These are phyloP conservation scores for Vombatus ursinus DNA, from an alignment of 2,113 vertebrate species.

Conservation along the genomic window DNA sequence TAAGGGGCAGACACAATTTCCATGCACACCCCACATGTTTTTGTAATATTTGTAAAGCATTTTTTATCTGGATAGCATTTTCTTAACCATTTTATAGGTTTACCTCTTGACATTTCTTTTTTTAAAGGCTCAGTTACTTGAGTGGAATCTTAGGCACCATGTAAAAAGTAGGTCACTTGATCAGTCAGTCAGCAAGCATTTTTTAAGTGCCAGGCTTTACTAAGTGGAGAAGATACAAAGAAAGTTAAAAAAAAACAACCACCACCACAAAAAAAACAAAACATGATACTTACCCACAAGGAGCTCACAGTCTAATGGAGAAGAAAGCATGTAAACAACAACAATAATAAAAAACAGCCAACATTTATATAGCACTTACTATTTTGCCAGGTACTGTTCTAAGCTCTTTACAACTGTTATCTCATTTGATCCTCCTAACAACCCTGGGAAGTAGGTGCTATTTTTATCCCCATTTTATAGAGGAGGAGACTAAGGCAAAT, in stretches of 20 bases:
- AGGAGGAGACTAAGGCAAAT: background rate
- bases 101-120: background rate
- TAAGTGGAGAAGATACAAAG: background rate
- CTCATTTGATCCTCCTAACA: background rate
- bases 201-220: background rate
- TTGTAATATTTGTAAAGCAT: background rate
- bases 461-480: background rate
- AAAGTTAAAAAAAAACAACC: background rate
- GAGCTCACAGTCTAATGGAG: background rate
- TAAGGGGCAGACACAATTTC: background rate
- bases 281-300: background rate
- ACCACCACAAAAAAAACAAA: no score
- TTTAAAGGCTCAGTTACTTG: background rate
- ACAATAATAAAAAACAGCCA: background rate
- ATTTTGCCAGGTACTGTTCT: background rate
- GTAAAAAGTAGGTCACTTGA: background rate
- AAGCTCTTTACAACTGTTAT: background rate
- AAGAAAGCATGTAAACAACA: background rate
- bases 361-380: background rate
- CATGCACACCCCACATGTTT: background rate
- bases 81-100: background rate
- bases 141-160: background rate
- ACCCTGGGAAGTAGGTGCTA: background rate
- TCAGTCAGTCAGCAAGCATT: background rate
- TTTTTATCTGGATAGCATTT: background rate